phyloP scores from a whole-genome alignment of 2,113 vertebrate genomes.

The Lates calcarifer region DNA sequence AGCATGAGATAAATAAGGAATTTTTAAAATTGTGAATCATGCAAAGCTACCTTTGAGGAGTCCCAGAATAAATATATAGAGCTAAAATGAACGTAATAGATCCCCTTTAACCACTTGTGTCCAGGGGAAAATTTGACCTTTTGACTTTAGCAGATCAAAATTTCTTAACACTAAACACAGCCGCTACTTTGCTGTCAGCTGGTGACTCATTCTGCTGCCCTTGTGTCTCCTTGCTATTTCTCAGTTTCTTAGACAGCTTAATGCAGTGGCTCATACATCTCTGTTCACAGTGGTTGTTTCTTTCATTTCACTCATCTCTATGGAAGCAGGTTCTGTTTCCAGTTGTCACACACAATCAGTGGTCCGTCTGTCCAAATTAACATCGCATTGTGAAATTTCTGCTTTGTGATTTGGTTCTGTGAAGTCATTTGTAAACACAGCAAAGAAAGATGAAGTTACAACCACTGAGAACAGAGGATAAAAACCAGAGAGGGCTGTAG shows the following conservation, averaged over 20 bases:
- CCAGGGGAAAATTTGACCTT: neutral
- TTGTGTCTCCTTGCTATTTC: neutral
- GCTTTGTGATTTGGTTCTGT: slow-evolving; percentile 2
- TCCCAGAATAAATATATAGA: too few relatives aligned
- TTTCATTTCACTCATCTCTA: slow-evolving; percentile 9
- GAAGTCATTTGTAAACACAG: slow-evolving; percentile 17
- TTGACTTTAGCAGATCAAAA: too few relatives aligned
- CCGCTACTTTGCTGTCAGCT: slow-evolving; percentile 9
- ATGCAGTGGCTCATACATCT: neutral
- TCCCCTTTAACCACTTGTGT: neutral
- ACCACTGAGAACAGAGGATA: neutral
- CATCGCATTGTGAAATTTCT: slow-evolving; percentile 15
- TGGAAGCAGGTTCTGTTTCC: neutral
- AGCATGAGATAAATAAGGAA: too few relatives aligned
- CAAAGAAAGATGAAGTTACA: slow-evolving; percentile 23
- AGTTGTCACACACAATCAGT: neutral
- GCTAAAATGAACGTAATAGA: too few relatives aligned
- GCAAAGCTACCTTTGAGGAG: too few relatives aligned
- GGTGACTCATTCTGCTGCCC: neutral
- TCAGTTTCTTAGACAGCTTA: neutral
- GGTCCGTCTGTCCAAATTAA: neutral
- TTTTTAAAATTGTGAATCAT: too few relatives aligned
- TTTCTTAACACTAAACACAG: too few relatives aligned
- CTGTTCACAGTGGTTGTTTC: neutral
- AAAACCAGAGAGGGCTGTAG: slow-evolving; percentile 3